These are phyloP conservation scores for Drosophila kanekoi DNA, from an alignment of 2,888 invertebrate genomes.

Conservation along the genomic window DNA sequence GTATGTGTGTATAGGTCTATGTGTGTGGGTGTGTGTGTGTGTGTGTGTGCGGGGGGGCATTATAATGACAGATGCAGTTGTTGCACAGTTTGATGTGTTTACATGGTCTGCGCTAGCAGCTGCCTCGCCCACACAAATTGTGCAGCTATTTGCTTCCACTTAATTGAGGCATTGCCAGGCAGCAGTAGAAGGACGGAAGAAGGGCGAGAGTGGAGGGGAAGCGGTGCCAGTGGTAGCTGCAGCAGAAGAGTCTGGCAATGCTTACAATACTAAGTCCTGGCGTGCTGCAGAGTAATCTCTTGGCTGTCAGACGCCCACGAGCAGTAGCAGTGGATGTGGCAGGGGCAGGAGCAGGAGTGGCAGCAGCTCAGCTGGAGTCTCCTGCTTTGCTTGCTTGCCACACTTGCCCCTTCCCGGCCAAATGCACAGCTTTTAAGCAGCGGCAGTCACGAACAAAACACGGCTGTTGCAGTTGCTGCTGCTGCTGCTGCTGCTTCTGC, in stretches of 20 bases:
- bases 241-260: constrained; percentile 23
- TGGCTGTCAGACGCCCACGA: constrained; percentile 41
- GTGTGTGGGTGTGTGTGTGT: constrained; percentile 3
- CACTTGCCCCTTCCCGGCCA: neutral
- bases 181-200: too few species aligned
- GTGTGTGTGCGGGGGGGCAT: constrained; percentile 6
- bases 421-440: constrained; percentile 34
- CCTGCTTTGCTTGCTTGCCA: neutral
- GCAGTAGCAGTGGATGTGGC: neutral
- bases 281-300: constrained; percentile 60
- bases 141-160: constrained; percentile 54
- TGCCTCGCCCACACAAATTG: constrained; percentile 15
- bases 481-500: constrained; percentile 12
- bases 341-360: constrained; percentile 2
- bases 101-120: constrained; percentile 23
- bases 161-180: constrained; percentile 58
- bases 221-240: neutral
- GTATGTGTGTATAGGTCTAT: too few species aligned
- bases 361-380: constrained; percentile 6
- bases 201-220: too few species aligned
- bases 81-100: constrained; percentile 41
- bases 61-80: constrained; percentile 58
- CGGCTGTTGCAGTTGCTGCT: constrained; percentile 15
- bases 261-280: constrained; percentile 66
- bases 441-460: constrained; percentile 54